Evolutionary conservation across 2,113 vertebrate species (phyloP).

Genomic region (Balaeniceps rex): DNA sequence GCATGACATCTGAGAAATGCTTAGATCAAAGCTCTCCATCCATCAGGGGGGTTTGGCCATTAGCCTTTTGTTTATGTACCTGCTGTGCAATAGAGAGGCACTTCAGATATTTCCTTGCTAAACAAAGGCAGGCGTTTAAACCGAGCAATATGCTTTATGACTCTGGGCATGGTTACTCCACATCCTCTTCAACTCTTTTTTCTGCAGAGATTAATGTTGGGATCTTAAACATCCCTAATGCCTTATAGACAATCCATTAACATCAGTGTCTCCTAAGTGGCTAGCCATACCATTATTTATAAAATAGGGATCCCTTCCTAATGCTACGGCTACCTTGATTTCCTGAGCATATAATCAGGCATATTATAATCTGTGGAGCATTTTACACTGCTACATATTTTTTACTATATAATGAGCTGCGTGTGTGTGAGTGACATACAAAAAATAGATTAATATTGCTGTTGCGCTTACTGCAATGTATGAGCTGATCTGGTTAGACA

Average conservation of each 20-base stretch:
- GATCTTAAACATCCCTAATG: neutral
- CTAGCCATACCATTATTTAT: conserved; percentile 35
- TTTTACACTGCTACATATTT: neutral
- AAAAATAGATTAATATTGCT: neutral
- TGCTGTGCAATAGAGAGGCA: neutral
- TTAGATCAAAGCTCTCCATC: neutral
- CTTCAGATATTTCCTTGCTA: neutral
- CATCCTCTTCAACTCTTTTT: neutral
- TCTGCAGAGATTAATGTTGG: neutral
- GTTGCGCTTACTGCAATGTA: conserved; percentile 6
- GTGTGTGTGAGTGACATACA: neutral
- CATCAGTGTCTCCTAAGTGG: neutral
- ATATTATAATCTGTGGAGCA: neutral
- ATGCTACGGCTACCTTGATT: neutral
- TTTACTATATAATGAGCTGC: neutral
- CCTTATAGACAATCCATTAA: conserved; percentile 14
- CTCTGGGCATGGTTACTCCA: neutral
- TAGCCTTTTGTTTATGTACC: neutral
- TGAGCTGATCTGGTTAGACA: conserved; percentile 45
- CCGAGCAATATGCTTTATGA: neutral
- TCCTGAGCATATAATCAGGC: neutral
- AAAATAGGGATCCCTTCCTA: conserved; percentile 12
- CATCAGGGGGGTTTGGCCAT: neutral
- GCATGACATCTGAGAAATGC: neutral
- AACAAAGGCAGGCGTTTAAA: neutral